Conservation (phyloP, 2,888 invertebrate species). For the Gymnocheta viridis region DNA sequence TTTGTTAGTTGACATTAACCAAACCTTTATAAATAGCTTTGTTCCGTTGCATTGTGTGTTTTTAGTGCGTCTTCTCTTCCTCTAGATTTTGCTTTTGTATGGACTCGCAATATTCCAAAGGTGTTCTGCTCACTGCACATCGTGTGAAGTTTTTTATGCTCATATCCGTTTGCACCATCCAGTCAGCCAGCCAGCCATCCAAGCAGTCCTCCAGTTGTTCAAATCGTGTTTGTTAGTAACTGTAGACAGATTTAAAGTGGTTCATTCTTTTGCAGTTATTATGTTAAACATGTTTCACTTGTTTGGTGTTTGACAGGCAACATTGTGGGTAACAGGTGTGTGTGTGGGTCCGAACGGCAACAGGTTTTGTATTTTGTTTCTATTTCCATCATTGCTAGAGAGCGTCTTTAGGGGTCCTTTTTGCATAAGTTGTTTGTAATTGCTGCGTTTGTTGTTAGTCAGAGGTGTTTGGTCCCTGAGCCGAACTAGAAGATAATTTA, state of each 20-base stretch:
- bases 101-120: constrained; percentile 34
- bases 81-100: constrained; percentile 22
- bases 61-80: constrained; percentile 12
- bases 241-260: constrained; percentile 55
- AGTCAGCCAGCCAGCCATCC: not conserved
- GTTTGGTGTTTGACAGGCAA: constrained; percentile 21
- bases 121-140: constrained; percentile 64
- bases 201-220: not conserved
- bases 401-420: constrained; percentile 47
- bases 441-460: constrained; percentile 28
- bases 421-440: constrained; percentile 47
- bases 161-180: constrained; percentile 9
- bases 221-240: constrained; percentile 10
- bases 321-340: constrained; percentile 4
- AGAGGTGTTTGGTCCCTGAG: constrained; percentile 22
- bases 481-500: constrained; percentile 9
- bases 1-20: constrained; percentile 34
- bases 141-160: constrained; percentile 61
- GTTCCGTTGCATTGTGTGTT: constrained; percentile 38
- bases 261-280: constrained; percentile 48
- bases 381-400: not conserved
- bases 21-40: constrained; percentile 8
- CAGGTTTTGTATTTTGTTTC: constrained; percentile 11
- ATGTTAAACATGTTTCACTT: constrained; percentile 51
- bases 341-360: not conserved